Evolutionary conservation across 2,797 vertebrate species (phyloP), one percentile per base, ranked within the genome.

Genomic region (Lates japonicus): DNA sequence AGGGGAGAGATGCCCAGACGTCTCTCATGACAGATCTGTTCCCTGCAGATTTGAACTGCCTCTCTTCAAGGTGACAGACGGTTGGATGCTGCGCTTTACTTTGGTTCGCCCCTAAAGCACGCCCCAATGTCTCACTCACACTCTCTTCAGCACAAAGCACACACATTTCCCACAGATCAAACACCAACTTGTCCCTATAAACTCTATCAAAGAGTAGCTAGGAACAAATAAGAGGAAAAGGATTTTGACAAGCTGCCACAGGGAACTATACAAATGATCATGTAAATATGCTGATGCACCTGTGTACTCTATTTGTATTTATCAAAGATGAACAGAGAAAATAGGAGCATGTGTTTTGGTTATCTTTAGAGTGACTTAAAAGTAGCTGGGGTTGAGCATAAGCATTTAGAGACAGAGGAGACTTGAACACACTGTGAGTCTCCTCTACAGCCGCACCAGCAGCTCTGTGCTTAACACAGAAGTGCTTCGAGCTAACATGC

Each of bases 1-100:
- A 9, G 58, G 82, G 86, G 85, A 75, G 29, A 66, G 81, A 87
- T 86, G 90, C 87, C 87, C 87, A 79, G 76, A 42, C 78, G 82
- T 80, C 75, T 74, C 84, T 80, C 70, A n/a, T 85, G 90, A 89
- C 84, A 91, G 88, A 90, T 82, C 81, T 66, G 73, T 46, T 92
- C 92, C 87, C 90, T 63, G 82, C 68, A 75, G 88, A 88, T 80
- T 81, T 91, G 76, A 89, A 76, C 85, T 76, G 68, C 79, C 80
- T 81, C 78, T 83, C 81, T 87, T 90, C 83, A 91, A 91, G 88
- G 91, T 91, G 89, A 89, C 88, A 89, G 86, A 84, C 87, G 70
- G 84, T 72, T 78, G 84, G 68, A 42, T n/a, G 70, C 76, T 12
- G 70, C 19, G 55, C 74, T 81, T 75, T 74, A 71, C 74, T 78